Percentiles rank a stretch among this genome's conserved stretches.
Evolutionary conservation across 2,888 invertebrate species (phyloP).

Genomic region (Koerneria pararmatus): DNA sequence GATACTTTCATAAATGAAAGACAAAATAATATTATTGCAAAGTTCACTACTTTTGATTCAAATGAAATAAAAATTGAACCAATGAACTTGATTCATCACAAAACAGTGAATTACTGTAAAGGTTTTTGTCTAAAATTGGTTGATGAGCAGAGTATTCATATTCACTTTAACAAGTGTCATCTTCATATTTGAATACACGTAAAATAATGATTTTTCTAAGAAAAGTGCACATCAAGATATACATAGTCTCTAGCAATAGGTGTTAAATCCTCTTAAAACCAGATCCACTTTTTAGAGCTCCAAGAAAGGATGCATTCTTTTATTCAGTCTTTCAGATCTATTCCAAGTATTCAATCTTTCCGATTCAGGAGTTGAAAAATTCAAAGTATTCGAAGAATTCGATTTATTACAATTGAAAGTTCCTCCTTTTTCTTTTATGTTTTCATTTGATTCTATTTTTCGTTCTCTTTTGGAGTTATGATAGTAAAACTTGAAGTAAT

Average conservation of each 20-base stretch:
- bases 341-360: no score
- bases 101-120: no score
- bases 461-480: constrained; percentile 27
- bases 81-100: no score
- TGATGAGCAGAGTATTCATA: constrained; percentile 21
- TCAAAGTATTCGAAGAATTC: no score
- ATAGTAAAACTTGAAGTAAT: constrained; percentile 25
- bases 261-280: constrained; percentile 24
- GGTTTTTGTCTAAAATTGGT: neutral
- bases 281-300: constrained; percentile 24
- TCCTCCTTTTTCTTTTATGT: constrained; percentile 21
- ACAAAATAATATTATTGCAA: no score
- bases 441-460: constrained; percentile 26
- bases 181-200: constrained; percentile 16
- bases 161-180: constrained; percentile 23
- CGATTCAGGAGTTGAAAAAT: no score
- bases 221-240: no score
- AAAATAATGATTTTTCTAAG: neutral
- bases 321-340: no score
- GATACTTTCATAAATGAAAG: no score
- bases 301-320: constrained; percentile 17
- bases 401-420: constrained; percentile 21
- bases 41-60: no score
- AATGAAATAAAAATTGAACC: no score
- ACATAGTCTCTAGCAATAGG: no score